Evolutionary conservation across 2,113 vertebrate genomes (phyloP).

Genomic region (Etheostoma cragini): DNA sequence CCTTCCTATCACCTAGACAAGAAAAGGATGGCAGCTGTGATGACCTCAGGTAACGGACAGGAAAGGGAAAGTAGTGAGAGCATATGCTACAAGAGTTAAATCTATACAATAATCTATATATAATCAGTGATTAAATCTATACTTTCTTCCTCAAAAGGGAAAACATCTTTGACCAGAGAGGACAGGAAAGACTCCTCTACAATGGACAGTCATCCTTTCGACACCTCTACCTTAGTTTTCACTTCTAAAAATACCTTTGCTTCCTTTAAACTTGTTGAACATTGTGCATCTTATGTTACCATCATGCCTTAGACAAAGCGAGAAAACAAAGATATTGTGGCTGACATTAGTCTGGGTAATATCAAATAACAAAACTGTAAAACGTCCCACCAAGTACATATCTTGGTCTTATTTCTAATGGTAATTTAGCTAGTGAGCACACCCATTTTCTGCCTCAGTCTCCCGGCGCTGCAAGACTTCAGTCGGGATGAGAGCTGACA

Average conservation of each 20-base stretch:
- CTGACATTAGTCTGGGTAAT: neutral
- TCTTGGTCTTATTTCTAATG: too few relatives aligned
- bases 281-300: neutral
- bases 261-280: neutral
- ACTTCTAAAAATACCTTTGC: conserved; percentile 28
- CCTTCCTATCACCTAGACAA: neutral
- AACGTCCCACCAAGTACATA: too few relatives aligned
- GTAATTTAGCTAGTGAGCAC: too few relatives aligned
- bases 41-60: conserved; percentile 29
- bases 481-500: too few relatives aligned
- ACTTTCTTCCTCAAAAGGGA: neutral
- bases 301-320: neutral
- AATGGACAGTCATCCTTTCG: conserved; percentile 25
- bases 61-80: conserved; percentile 29
- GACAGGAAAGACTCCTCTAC: conserved; percentile 51
- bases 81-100: conserved; percentile 37
- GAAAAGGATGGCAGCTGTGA: conserved; percentile 6
- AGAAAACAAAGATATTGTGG: neutral
- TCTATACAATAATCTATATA: too few relatives aligned
- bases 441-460: too few relatives aligned
- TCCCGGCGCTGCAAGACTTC: too few relatives aligned
- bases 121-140: conserved; percentile 41
- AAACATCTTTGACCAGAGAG: conserved; percentile 1
- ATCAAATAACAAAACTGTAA: neutral
- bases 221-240: conserved; percentile 11